A percentile compares a stretch with the other conserved stretches of the same genome.
phyloP scores from a whole-genome alignment of 2,113 vertebrate genomes.

The Argyrosomus japonicus region DNA sequence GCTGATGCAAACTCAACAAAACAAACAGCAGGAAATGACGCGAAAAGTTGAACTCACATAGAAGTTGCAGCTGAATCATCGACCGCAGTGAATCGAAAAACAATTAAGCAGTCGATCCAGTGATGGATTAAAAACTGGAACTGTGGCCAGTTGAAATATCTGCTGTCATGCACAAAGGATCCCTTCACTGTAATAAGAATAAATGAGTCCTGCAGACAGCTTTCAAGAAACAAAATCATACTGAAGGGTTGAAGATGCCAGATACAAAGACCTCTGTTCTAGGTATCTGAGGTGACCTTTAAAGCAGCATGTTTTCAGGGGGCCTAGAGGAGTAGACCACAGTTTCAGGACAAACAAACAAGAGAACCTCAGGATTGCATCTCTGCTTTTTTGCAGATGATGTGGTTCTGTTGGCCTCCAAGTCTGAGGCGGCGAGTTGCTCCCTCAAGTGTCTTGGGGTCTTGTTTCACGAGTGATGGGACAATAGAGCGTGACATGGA shows the following conservation, averaged over 20 bases:
- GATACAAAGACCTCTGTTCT: not conserved
- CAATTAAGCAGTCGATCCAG: not conserved
- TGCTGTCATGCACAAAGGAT: not conserved
- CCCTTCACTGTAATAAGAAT: not conserved
- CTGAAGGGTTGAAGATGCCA: not conserved
- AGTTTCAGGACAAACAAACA: too few species aligned
- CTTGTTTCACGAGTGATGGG: too few species aligned
- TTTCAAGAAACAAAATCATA: not conserved
- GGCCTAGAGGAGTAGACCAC: too few species aligned
- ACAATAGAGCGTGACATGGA: too few species aligned
- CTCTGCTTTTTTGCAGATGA: too few species aligned
- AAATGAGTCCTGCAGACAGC: not conserved
- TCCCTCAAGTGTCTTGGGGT: too few species aligned
- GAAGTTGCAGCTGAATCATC: not conserved
- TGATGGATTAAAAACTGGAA: not conserved
- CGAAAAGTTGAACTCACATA: not conserved
- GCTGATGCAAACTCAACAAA: slow-evolving; percentile 26
- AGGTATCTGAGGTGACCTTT: not conserved
- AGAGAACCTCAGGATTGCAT: too few species aligned
- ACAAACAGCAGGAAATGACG: slow-evolving; percentile 45
- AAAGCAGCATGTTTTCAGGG: not conserved
- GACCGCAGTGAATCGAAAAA: not conserved
- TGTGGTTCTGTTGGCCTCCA: too few species aligned
- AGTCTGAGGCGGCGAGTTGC: too few species aligned
- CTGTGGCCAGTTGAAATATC: not conserved